phyloP scores from a whole-genome alignment of 2,113 vertebrate genomes.

The Indri indri region DNA sequence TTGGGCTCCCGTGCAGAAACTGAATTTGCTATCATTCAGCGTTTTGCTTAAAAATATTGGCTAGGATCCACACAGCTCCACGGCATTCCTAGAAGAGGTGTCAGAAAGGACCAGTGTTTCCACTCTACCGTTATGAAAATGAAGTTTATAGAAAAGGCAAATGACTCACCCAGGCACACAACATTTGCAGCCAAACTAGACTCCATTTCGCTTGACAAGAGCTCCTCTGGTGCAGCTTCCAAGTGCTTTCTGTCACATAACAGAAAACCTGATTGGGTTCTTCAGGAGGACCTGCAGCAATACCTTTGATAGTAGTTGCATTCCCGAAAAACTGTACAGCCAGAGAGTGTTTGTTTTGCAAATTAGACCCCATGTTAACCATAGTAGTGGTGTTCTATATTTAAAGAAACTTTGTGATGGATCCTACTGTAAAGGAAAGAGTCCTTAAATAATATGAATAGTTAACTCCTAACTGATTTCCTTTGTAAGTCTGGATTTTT shows the following conservation, averaged over 20 bases:
- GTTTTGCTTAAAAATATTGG: conserved; percentile 35
- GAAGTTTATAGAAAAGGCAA: neutral
- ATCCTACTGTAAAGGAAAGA: conserved; percentile 37
- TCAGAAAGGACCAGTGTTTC: neutral
- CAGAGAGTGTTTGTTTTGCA: conserved; percentile 4
- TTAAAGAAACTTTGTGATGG: conserved; percentile 3
- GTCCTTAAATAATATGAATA: neutral
- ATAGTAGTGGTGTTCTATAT: neutral
- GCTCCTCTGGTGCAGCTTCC: neutral
- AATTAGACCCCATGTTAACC: conserved; percentile 25
- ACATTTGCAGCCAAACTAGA: neutral
- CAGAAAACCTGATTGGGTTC: neutral
- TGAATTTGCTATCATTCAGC: conserved; percentile 2
- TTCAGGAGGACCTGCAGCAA: neutral
- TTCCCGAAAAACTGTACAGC: conserved; percentile 32
- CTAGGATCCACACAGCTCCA: neutral
- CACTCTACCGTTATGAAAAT: neutral
- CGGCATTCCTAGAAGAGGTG: conserved; percentile 2
- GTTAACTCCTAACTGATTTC: conserved; percentile 21
- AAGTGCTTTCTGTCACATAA: neutral
- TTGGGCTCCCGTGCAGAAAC: neutral
- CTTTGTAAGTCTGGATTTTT: conserved; percentile 40
- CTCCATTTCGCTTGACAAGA: neutral
- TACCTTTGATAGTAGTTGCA: neutral
- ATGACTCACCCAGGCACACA: neutral